These are phyloP conservation scores for Etheostoma spectabile DNA, from an alignment of 2,113 vertebrate species.

Conservation along the genomic window DNA sequence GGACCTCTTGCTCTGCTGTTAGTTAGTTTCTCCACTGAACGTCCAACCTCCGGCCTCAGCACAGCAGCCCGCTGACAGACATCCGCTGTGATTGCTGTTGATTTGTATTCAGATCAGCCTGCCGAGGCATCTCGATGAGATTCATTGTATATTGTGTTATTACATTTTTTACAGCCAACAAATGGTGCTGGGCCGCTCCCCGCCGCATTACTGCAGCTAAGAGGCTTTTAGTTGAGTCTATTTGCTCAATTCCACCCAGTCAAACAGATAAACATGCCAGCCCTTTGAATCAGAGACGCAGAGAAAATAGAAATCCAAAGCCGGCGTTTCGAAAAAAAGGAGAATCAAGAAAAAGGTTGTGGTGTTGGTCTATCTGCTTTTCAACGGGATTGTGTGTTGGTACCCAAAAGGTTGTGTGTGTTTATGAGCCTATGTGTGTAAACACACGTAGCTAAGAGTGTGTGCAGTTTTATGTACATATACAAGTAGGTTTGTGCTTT, in stretches of 20 bases:
- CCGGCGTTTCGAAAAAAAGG: constrained; percentile 32
- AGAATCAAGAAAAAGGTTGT: constrained; percentile 17
- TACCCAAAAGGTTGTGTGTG: constrained; percentile 7
- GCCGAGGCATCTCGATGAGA: constrained; percentile 32
- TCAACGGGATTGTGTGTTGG: neutral
- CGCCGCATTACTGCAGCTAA: constrained; percentile 33
- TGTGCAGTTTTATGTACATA: constrained; percentile 16
- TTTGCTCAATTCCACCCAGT: constrained; percentile 49
- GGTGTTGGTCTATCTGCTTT: constrained; percentile 21
- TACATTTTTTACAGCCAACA: constrained; percentile 53
- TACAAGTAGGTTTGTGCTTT: neutral
- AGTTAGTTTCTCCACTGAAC: constrained; percentile 22
- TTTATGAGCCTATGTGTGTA: neutral
- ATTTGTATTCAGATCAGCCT: constrained; percentile 64
- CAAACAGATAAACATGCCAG: constrained; percentile 44
- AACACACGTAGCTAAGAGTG: constrained; percentile 8
- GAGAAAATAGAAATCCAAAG: constrained; percentile 12
- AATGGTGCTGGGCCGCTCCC: constrained; percentile 5
- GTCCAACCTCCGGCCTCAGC: constrained; percentile 22
- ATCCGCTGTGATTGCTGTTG: constrained; percentile 33
- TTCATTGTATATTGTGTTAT: constrained; percentile 58
- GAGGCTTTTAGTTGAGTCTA: constrained; percentile 54
- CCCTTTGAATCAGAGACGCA: constrained; percentile 39
- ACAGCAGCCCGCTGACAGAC: constrained; percentile 3
- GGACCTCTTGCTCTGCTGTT: constrained; percentile 17